Evolutionary conservation across 2,113 vertebrate species (phyloP).

Genomic region (Chunga burmeisteri): DNA sequence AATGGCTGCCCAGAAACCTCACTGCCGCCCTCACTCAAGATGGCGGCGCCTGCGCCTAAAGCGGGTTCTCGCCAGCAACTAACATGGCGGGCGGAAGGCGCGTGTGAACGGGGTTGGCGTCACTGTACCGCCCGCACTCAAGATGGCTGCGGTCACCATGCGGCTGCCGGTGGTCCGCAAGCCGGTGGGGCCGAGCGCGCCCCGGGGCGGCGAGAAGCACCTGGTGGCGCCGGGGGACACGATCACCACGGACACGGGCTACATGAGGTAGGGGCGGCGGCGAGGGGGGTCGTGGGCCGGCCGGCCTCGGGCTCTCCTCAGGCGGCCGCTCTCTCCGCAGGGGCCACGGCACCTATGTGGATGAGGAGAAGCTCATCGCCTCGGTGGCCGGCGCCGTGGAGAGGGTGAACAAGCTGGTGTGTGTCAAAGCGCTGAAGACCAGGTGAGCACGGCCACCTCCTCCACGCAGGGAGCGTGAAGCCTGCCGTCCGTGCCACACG

Average conservation of each 20-base stretch:
- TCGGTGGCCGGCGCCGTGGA: constrained; percentile 95
- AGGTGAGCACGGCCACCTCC: constrained; percentile 57
- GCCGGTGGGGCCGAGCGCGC: not conserved
- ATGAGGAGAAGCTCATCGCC: constrained; percentile 92
- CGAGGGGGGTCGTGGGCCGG: rapidly evolving
- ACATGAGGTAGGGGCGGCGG: constrained; percentile 85
- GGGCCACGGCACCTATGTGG: constrained; percentile 95
- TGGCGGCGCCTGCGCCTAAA: not conserved
- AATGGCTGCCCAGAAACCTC: not conserved
- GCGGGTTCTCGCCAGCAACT: not conserved
- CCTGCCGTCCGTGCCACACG: rapidly evolving
- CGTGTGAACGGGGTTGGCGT: rapidly evolving
- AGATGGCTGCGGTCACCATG: constrained; percentile 88
- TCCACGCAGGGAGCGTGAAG: rapidly evolving
- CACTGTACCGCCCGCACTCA: not conserved
- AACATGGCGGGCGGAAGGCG: not conserved
- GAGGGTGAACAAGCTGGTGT: constrained; percentile 94
- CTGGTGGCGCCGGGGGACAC: constrained; percentile 93
- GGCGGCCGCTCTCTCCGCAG: constrained; percentile 54
- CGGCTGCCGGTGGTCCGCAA: constrained; percentile 78
- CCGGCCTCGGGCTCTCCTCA: not conserved
- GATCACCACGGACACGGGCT: constrained; percentile 92
- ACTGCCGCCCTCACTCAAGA: not conserved
- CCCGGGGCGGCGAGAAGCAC: constrained; percentile 72
- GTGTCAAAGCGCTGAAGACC: constrained; percentile 90